phyloP scores from a whole-genome alignment of 2,888 invertebrate genomes.

The Stenurella melanura region DNA sequence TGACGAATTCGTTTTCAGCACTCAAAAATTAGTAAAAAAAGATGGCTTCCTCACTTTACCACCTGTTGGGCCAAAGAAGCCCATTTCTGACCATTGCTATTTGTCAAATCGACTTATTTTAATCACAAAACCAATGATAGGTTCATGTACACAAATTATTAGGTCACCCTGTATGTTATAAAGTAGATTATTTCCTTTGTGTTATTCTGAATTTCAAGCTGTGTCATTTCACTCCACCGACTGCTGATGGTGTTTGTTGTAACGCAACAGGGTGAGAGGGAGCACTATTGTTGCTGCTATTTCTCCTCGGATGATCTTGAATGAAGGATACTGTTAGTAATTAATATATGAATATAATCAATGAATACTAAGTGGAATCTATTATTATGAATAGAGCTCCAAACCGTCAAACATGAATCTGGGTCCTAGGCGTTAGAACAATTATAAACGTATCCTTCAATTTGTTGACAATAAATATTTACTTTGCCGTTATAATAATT shows the following conservation, averaged over 20 bases:
- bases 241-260: background rate
- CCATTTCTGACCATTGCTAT: too few relatives aligned
- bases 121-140: too few relatives aligned
- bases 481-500: background rate
- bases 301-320: background rate
- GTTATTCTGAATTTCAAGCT: too few relatives aligned
- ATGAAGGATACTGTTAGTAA: background rate
- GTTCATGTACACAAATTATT: too few relatives aligned
- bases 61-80: too few relatives aligned
- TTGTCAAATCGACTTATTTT: too few relatives aligned
- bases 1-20: too few relatives aligned
- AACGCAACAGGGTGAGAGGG: background rate
- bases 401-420: background rate
- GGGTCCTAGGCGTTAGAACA: background rate
- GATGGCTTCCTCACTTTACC: too few relatives aligned
- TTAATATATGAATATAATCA: background rate
- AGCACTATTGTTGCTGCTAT: background rate
- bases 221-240: background rate
- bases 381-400: background rate
- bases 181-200: too few relatives aligned
- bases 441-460: background rate
- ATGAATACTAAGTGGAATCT: background rate
- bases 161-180: too few relatives aligned
- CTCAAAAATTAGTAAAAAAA: too few relatives aligned
- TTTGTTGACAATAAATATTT: background rate